phyloP scores from a whole-genome alignment of 37 sponge, comb jelly and placozoan genomes.

The Hexactinellida sp. region DNA sequence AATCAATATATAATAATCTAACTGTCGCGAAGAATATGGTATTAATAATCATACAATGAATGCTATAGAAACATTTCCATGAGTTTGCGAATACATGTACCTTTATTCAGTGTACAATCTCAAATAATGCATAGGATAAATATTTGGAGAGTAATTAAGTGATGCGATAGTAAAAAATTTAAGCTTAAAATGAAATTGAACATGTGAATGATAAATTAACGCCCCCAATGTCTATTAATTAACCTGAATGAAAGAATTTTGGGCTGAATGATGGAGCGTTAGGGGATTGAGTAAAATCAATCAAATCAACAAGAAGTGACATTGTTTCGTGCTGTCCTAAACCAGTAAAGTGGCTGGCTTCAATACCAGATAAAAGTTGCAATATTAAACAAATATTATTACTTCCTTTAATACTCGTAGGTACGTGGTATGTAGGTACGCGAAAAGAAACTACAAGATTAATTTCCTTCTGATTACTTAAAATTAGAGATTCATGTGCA shows the following conservation, averaged over 20 bases:
- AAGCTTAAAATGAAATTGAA: too few species aligned
- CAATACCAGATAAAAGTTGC: background rate
- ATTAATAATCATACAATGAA: too few species aligned
- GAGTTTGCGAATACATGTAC: too few species aligned
- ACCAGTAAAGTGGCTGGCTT: background rate
- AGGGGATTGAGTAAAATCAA: constrained; percentile 12
- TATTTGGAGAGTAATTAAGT: too few species aligned
- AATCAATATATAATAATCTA: too few species aligned
- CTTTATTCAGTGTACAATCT: too few species aligned
- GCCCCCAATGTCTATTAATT: too few species aligned
- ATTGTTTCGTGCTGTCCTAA: background rate
- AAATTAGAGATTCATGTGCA: background rate
- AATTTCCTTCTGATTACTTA: background rate
- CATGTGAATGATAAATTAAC: too few species aligned
- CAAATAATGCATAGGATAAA: too few species aligned
- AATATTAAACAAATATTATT: background rate
- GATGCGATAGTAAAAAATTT: too few species aligned
- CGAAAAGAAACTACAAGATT: background rate
- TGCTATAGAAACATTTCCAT: too few species aligned
- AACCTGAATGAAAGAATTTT: background rate
- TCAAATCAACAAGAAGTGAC: background rate
- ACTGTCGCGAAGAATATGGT: too few species aligned
- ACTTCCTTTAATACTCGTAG: background rate
- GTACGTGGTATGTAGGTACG: background rate
- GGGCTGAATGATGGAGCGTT: background rate